A percentile compares a stretch with the other conserved stretches of the same genome.
phyloP scores from a whole-genome alignment of 2,113 vertebrate species.

The Cynopterus brachyotis region DNA sequence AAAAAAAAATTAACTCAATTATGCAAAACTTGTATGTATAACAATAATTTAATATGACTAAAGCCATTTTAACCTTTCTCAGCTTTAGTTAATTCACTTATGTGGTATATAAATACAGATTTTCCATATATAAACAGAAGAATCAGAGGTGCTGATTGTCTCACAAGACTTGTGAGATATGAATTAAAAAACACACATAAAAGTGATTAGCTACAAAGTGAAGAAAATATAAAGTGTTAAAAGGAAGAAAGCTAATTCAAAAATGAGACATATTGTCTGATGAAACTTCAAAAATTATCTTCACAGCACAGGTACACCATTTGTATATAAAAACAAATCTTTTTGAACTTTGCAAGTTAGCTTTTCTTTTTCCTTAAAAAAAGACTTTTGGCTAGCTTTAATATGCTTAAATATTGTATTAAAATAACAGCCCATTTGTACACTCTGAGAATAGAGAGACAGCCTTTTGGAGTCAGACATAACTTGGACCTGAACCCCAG shows the following conservation, averaged over 20 bases:
- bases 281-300: background rate
- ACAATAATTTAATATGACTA: background rate
- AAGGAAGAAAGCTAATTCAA: slow-evolving; percentile 34
- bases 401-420: background rate
- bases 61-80: background rate
- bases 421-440: slow-evolving; percentile 7
- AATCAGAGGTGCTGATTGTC: background rate
- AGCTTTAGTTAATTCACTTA: background rate
- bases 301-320: background rate
- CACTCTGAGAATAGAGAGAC: background rate
- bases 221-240: background rate
- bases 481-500: background rate
- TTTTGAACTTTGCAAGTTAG: background rate
- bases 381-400: slow-evolving; percentile 3
- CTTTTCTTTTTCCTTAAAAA: background rate
- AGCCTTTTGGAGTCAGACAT: background rate
- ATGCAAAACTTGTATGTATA: background rate
- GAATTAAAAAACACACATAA: background rate
- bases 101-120: background rate
- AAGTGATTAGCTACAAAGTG: background rate
- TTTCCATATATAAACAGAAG: background rate
- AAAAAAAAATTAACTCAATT: background rate
- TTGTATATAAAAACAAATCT: slow-evolving; percentile 6
- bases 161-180: background rate
- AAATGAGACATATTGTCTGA: background rate